Base-by-base conservation (phyloP, 2,113 vertebrate genomes). In the Amphiprion percula region DNA sequence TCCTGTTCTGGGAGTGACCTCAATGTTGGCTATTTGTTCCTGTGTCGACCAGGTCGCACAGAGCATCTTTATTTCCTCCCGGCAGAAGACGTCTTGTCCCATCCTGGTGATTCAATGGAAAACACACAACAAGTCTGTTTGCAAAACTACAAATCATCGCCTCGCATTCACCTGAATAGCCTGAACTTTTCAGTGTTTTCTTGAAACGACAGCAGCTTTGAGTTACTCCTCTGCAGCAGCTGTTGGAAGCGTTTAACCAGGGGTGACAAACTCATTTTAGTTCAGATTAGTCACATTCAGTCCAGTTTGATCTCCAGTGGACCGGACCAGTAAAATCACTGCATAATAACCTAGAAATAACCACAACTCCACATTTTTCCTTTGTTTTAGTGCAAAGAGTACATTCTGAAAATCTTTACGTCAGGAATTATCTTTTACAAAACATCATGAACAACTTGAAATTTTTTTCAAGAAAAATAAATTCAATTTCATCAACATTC, bases 1-100 rank as follows among this genome's bases (percentile, higher is more conserved):
- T 91, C 88, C 88, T 87, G 88, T 69, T 88, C 79, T 73, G 24
- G 65, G 65, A 82, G 71, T 85, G 67, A 87, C 84, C 90, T 91
- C 88, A 90, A 77, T 90, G 87, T 90, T 92, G 87, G 76, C 64
- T 84, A 80, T 89, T 87, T 83, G 84, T 83, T 88, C 74, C 88
- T 84, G 87, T 77, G 88, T 74, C 67, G 78, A 79, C 68, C 87
- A 70, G 78, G 79, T 80, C 71, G 68, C 70, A 91, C 90, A 93
- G 81, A 87, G 86, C 77, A 71, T 83, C 90, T 78, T 77, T 88
- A 74, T 88, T 79, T 83, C 33, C 86, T 68, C 26, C n/a, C 66
- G n/a, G 79, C 70, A 87, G 83, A 91, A 82, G 82, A 84, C 70
- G 11, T 77, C 87, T 87, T 89, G 83, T 91, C 30, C 61, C 33